Conservation (phyloP, 2,113 vertebrate genomes). For the Esox niger region DNA sequence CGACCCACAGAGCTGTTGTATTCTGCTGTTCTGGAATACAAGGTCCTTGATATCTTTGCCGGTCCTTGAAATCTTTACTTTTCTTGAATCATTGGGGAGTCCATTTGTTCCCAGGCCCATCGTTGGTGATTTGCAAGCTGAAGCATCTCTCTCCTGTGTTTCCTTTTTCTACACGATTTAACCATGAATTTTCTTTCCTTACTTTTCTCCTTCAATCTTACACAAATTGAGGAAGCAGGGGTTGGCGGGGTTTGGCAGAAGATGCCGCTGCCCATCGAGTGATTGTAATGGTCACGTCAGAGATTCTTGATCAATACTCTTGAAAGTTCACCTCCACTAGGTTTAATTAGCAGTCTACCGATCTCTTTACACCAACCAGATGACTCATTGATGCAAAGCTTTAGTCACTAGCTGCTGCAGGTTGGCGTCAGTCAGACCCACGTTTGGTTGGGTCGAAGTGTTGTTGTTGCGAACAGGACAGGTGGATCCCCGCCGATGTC, state of each 20-base stretch:
- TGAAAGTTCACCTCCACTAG: slow-evolving; percentile 45
- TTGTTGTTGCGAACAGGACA: slow-evolving; percentile 28
- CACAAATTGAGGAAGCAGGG: slow-evolving; percentile 23
- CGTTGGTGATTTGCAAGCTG: slow-evolving; percentile 26
- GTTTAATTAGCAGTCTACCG: slow-evolving; percentile 43
- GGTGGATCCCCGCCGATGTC: slow-evolving; percentile 58
- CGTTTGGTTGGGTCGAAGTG: slow-evolving; percentile 14
- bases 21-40: too few relatives aligned
- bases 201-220: slow-evolving; percentile 45
- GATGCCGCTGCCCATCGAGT: slow-evolving; percentile 20
- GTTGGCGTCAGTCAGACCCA: slow-evolving; percentile 13
- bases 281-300: slow-evolving; percentile 40
- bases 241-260: slow-evolving; percentile 16
- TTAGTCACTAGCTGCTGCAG: slow-evolving; percentile 7
- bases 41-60: background rate
- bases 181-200: background rate
- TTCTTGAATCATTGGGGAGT: background rate
- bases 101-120: slow-evolving; percentile 25
- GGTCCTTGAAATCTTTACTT: background rate
- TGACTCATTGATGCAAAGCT: slow-evolving; percentile 36
- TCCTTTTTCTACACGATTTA: slow-evolving; percentile 18
- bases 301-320: slow-evolving; percentile 55
- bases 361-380: slow-evolving; percentile 28
- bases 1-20: background rate
- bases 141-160: slow-evolving; percentile 11